phyloP scores from a whole-genome alignment of 1,140 invertebrate genomes.

The Cepaea nemoralis region DNA sequence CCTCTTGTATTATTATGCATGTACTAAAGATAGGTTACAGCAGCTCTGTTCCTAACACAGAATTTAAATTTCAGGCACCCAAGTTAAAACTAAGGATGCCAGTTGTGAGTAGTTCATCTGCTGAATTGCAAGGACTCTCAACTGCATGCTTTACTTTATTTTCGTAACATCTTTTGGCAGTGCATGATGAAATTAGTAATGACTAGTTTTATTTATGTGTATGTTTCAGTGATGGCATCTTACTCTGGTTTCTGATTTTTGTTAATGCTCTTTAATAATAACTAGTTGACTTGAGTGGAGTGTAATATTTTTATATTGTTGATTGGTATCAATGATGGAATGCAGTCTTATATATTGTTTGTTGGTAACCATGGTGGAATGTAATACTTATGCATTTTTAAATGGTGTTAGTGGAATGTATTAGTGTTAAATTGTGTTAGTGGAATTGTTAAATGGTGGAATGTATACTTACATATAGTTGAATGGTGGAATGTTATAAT shows the following conservation, averaged over 20 bases:
- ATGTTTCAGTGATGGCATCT: background rate
- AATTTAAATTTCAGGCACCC: constrained; percentile 23
- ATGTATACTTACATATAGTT: too few species aligned
- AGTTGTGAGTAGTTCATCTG: constrained; percentile 28
- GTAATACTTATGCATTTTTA: too few species aligned
- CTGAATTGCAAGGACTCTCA: background rate
- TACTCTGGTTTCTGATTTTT: background rate
- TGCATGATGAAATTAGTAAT: background rate
- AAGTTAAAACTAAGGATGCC: constrained; percentile 37
- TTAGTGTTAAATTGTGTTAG: too few species aligned
- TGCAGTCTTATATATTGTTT: too few species aligned
- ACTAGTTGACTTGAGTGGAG: background rate
- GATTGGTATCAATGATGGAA: too few species aligned
- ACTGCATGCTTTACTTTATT: background rate
- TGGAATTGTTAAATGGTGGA: too few species aligned
- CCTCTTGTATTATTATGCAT: too few species aligned
- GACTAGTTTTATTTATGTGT: background rate
- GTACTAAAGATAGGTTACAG: too few species aligned
- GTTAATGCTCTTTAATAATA: background rate
- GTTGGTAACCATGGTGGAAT: too few species aligned
- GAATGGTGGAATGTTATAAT: too few species aligned
- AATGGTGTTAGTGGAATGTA: too few species aligned
- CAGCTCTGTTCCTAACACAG: background rate
- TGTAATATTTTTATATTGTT: background rate
- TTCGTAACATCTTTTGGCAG: background rate